Percentiles rank a stretch among this genome's conserved stretches.
Conservation (phyloP, 2,113 vertebrate species). For the Pristiophorus japonicus region DNA sequence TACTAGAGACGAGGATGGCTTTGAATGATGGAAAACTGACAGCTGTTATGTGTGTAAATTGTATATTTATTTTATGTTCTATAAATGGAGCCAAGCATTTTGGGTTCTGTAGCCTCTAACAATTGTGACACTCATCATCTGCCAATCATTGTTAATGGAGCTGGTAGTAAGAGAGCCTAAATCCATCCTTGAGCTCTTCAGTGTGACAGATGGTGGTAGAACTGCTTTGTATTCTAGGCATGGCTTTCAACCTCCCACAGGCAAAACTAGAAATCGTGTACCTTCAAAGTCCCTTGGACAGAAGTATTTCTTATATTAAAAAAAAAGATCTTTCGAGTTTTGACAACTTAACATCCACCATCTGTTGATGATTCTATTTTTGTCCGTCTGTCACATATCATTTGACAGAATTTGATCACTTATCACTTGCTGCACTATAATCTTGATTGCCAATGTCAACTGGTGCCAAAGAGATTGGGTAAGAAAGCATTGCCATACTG, state of each 20-base stretch:
- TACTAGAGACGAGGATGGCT: neutral
- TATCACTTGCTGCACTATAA: neutral
- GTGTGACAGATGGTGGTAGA: neutral
- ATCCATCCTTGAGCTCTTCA: neutral
- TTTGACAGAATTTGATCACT: neutral
- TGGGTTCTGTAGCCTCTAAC: neutral
- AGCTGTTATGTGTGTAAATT: neutral
- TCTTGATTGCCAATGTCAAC: neutral
- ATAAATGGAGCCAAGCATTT: neutral
- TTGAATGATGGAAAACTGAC: neutral
- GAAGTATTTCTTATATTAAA: neutral
- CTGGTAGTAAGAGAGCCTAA: neutral
- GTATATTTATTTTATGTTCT: neutral
- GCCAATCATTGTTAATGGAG: neutral
- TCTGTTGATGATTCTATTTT: slow-evolving; percentile 18
- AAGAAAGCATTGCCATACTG: neutral
- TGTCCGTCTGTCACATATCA: neutral
- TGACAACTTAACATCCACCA: neutral
- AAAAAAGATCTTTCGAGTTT: neutral
- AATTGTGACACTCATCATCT: slow-evolving; percentile 1
- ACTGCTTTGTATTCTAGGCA: neutral
- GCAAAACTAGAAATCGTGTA: neutral
- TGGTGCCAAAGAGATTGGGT: neutral
- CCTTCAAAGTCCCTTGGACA: neutral
- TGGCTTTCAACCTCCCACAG: slow-evolving; percentile 20